phyloP scores from a whole-genome alignment of 2,797 vertebrate genomes.

The Brachyrhaphis roseni region DNA sequence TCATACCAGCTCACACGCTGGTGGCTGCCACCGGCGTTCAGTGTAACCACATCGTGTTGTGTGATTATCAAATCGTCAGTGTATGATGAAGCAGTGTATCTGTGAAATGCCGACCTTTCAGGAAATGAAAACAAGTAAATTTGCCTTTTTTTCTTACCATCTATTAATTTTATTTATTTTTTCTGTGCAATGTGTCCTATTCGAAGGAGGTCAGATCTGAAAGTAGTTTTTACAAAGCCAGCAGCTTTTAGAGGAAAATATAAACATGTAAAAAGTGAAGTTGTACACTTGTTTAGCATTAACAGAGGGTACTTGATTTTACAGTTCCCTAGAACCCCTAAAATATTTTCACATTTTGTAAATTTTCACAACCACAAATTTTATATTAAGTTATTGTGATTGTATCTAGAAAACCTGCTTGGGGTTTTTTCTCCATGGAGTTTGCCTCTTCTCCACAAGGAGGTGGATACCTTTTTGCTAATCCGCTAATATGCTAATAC shows the following conservation, averaged over 20 bases:
- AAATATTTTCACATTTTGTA: background rate
- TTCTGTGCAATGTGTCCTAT: background rate
- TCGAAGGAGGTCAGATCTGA: background rate
- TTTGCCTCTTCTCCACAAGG: background rate
- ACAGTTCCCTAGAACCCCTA: background rate
- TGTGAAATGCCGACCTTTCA: constrained; percentile 58
- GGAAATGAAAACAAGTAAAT: constrained; percentile 45
- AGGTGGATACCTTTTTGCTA: background rate
- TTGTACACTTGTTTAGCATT: background rate
- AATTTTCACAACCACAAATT: background rate
- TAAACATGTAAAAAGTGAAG: background rate
- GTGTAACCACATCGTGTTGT: constrained; percentile 49
- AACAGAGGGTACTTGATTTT: background rate
- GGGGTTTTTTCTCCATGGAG: background rate
- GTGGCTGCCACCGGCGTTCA: constrained; percentile 41
- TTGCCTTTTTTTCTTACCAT: background rate
- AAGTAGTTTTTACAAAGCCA: constrained; percentile 6
- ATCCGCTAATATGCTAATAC: background rate
- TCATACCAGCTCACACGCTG: constrained; percentile 60
- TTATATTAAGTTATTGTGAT: background rate
- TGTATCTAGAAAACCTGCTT: background rate
- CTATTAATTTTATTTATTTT: background rate
- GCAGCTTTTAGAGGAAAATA: background rate
- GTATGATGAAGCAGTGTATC: constrained; percentile 35
- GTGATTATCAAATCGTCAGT: constrained; percentile 56